Evolutionary conservation across 2,113 vertebrate genomes (phyloP).

Genomic region (Merops nubicus): DNA sequence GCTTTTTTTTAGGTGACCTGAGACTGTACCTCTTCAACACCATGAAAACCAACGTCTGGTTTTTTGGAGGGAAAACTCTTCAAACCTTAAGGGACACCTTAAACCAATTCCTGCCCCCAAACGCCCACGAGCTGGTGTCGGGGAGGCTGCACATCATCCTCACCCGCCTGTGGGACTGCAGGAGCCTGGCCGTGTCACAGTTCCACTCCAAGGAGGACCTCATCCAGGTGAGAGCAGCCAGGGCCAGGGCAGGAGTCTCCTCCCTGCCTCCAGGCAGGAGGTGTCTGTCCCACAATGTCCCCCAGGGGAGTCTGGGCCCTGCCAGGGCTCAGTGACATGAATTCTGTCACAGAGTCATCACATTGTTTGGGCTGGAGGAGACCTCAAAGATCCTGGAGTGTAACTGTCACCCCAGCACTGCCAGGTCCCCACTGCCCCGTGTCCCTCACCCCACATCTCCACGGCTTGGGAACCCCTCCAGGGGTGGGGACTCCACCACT

Average conservation of each 20-base stretch:
- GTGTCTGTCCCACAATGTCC: not conserved
- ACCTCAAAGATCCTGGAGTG: not conserved
- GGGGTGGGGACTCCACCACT: no score
- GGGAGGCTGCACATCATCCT: slow-evolving; percentile 76
- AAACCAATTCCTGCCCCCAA: slow-evolving; percentile 35
- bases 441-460: no score
- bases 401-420: not conserved
- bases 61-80: not conserved
- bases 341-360: not conserved
- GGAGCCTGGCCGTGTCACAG: slow-evolving; percentile 60
- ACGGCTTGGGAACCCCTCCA: no score
- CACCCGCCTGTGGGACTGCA: slow-evolving; percentile 73
- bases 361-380: not conserved
- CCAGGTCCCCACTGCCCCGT: no score
- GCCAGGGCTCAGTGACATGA: not conserved
- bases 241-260: accelerated
- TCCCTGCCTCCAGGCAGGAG: no score
- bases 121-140: slow-evolving; percentile 74
- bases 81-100: not conserved
- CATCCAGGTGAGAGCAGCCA: slow-evolving; percentile 69
- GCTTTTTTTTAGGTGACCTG: not conserved
- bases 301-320: not conserved
- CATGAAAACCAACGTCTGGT: accelerated
- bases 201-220: slow-evolving; percentile 82
- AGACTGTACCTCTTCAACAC: accelerated